phyloP scores from a whole-genome alignment of 2,113 vertebrate genomes.

The Salvelinus fontinalis region DNA sequence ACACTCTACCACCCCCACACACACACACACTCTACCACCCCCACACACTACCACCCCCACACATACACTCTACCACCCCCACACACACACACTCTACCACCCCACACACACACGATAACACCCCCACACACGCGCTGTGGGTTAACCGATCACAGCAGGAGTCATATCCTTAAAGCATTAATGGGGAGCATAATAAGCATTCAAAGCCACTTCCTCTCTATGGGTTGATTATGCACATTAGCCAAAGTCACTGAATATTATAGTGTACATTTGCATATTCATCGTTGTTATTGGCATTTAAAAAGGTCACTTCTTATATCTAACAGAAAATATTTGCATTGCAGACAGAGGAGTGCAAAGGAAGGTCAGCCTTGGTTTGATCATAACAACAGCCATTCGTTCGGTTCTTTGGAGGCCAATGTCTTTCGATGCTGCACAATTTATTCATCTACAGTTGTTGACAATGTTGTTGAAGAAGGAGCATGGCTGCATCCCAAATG shows the following conservation, averaged over 20 bases:
- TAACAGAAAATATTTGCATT: slow-evolving; percentile 43
- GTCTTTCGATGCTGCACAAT: not conserved
- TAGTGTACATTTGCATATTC: slow-evolving; percentile 51
- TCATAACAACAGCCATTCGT: not conserved
- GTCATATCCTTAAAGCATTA: slow-evolving; percentile 17
- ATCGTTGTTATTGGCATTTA: slow-evolving; percentile 45
- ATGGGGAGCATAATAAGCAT: not conserved
- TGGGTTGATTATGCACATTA: slow-evolving; percentile 35
- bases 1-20: not conserved
- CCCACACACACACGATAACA: not conserved
- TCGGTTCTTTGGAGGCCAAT: not conserved
- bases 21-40: too few relatives aligned
- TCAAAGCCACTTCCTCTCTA: slow-evolving; percentile 16
- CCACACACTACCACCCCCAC: not conserved
- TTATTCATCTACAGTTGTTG: not conserved
- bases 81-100: too few relatives aligned
- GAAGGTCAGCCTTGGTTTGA: slow-evolving; percentile 17
- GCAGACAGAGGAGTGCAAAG: slow-evolving; percentile 24
- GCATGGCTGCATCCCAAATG: not conserved
- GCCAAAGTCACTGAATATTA: slow-evolving; percentile 41
- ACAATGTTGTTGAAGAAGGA: too few relatives aligned
- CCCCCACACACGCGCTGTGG: not conserved
- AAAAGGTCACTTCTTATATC: slow-evolving; percentile 48
- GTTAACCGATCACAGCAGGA: slow-evolving; percentile 26
- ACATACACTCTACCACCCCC: not conserved